Evolutionary conservation across 64 coral and sea anemone species (phyloP).

Genomic region (Montipora sp.): DNA sequence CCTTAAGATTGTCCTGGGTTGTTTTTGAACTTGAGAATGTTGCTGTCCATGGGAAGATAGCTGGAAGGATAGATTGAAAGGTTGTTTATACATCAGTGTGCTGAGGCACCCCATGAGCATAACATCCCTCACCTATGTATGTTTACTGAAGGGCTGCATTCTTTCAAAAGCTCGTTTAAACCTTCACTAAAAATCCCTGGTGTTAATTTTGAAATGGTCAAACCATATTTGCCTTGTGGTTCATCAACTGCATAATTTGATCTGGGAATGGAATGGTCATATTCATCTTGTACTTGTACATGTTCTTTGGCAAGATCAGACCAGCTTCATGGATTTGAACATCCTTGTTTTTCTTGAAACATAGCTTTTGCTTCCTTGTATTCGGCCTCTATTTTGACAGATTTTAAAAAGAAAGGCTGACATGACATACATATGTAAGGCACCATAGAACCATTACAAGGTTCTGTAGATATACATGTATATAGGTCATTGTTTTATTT

Average conservation of each 20-base stretch:
- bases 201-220: too few species aligned
- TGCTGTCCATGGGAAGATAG: conserved; percentile 1
- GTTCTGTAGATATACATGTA: neutral
- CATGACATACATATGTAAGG: too few species aligned
- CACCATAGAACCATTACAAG: too few species aligned
- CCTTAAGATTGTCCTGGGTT: neutral
- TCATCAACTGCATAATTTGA: neutral
- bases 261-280: neutral
- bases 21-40: neutral
- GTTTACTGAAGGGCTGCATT: too few species aligned
- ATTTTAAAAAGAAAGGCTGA: too few species aligned
- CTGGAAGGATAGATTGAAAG: neutral
- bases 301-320: neutral
- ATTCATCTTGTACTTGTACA: neutral
- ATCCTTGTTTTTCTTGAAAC: too few species aligned
- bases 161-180: too few species aligned
- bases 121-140: too few species aligned
- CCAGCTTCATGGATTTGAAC: neutral
- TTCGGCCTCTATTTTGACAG: too few species aligned
- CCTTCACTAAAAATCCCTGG: too few species aligned
- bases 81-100: neutral
- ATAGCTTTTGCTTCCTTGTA: too few species aligned
- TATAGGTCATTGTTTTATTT: neutral
- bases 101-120: neutral
- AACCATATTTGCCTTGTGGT: too few species aligned